phyloP scores from a whole-genome alignment of 2,888 invertebrate genomes.

The Bombylius major region DNA sequence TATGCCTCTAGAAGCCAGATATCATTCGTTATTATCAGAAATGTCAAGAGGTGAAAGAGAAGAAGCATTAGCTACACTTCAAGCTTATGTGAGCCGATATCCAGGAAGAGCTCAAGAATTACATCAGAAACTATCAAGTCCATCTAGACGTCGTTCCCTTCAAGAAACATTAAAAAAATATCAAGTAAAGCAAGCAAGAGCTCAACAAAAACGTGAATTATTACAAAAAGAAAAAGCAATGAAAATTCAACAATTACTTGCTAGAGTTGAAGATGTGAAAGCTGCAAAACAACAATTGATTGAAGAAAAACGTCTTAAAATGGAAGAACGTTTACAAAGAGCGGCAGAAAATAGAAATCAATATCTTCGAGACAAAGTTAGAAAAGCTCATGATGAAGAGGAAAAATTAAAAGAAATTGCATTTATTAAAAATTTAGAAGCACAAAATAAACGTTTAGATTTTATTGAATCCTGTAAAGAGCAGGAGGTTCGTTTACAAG shows the following conservation, averaged over 20 bases:
- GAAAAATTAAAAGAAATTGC: constrained; percentile 94
- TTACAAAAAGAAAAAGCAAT: constrained; percentile 73
- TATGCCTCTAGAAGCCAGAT: constrained; percentile 50
- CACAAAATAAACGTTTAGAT: constrained; percentile 86
- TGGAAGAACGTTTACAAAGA: constrained; percentile 64
- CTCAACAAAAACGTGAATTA: constrained; percentile 72
- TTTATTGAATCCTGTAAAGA: constrained; percentile 73
- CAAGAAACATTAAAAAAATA: constrained; percentile 66
- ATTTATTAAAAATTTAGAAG: constrained; percentile 91
- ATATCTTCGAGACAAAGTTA: constrained; percentile 67
- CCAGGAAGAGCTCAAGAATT: constrained; percentile 84
- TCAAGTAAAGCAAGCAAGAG: constrained; percentile 84
- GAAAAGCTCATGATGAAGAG: constrained; percentile 95
- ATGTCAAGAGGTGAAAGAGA: constrained; percentile 81
- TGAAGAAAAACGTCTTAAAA: constrained; percentile 62
- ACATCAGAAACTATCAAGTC: constrained; percentile 87
- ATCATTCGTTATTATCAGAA: constrained; percentile 54
- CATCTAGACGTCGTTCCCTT: constrained; percentile 73
- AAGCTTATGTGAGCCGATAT: constrained; percentile 71
- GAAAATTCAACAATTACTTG: constrained; percentile 71
- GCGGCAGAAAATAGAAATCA: constrained; percentile 85
- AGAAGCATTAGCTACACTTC: constrained; percentile 63
- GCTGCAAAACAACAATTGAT: constrained; percentile 75
- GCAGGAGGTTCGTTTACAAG: constrained; percentile 57
- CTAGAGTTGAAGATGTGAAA: constrained; percentile 74